Conservation (phyloP, 2,797 vertebrate genomes). For the Malurus leucopterus region DNA sequence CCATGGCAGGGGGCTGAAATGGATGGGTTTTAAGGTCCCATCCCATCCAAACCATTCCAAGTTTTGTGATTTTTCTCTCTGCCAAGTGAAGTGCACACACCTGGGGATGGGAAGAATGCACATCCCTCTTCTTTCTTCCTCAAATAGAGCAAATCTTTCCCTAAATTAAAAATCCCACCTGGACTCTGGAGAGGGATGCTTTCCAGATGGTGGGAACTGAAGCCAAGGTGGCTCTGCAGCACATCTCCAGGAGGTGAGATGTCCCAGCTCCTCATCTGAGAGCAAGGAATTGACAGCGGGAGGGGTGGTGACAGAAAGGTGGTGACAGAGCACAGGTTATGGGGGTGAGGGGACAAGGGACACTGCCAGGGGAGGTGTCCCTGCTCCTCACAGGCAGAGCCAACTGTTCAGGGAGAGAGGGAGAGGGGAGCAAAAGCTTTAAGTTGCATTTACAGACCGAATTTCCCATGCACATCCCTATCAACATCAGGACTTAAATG, state of each 20-base stretch:
- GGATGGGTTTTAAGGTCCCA: not conserved
- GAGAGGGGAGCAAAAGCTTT: not conserved
- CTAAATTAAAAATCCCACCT: not conserved
- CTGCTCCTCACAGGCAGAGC: not conserved
- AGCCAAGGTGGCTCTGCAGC: not conserved
- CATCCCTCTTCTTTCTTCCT: fast-evolving
- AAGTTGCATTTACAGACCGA: not conserved
- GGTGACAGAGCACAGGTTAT: not conserved
- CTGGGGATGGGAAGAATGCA: fast-evolving
- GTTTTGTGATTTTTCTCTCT: not conserved
- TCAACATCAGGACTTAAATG: not conserved
- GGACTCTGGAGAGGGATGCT: not conserved
- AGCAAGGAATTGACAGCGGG: not conserved
- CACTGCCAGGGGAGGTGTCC: not conserved
- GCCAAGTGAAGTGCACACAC: fast-evolving
- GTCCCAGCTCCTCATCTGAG: not conserved
- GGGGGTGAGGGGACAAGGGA: not conserved
- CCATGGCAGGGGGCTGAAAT: not conserved
- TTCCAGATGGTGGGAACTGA: not conserved
- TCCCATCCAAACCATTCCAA: not conserved
- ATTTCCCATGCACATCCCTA: not conserved
- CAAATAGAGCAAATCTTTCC: not conserved
- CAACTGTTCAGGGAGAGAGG: not conserved
- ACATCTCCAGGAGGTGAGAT: not conserved
- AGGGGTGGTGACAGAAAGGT: not conserved